Base-by-base conservation (phyloP, 1,140 invertebrate genomes). In the Ephestia elutella region DNA sequence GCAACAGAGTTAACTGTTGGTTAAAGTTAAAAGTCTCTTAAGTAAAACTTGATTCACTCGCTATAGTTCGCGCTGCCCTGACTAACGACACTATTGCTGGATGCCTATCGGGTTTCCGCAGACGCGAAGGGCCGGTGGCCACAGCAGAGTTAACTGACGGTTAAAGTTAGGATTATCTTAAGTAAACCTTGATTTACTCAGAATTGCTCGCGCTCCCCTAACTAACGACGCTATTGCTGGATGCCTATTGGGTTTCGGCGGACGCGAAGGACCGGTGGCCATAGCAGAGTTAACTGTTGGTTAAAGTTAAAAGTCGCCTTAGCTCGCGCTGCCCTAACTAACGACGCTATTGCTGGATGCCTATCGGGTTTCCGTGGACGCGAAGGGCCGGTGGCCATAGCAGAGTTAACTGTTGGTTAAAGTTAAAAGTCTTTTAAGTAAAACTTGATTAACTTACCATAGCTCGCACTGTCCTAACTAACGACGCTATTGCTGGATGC, bases 201-300 rank as follows among this genome's bases (percentile, higher is more conserved):
- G 80, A 79, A 82, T 84, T 80, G 79, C 80, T 83, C 81, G 70
- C 74, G 73, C 71, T 78, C 70, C 65, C 60, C 78, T 82, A 84
- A 86, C 81, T 86, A 86, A 86, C 80, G 81, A 86, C 82, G 71
- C 78, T 73, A 82, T 82, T 82, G 78, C 75, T 73, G 81, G 78
- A 86, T 86, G 80, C 81, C 81, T 84, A 86, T 86, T 81, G 83
- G 77, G 71, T 86, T 84, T 83, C 81, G 73, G 73, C 65, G 56
- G 63, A n/a, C n/a, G 59, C 25, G 48, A 53, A 32, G 68, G 44
- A 55, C 32, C 25, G 25, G 25, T 28, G 66, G 72, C 73, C 49
- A 49, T 10, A 8, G 2, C 13, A 71, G 60, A 20, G 20, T 49
- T 49, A 8, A 13, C 2, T 21, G 5, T 11, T 30, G n/a, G n/a